These are phyloP conservation scores for Pleuronectes platessa DNA, from an alignment of 2,113 vertebrate genomes.

Conservation along the genomic window DNA sequence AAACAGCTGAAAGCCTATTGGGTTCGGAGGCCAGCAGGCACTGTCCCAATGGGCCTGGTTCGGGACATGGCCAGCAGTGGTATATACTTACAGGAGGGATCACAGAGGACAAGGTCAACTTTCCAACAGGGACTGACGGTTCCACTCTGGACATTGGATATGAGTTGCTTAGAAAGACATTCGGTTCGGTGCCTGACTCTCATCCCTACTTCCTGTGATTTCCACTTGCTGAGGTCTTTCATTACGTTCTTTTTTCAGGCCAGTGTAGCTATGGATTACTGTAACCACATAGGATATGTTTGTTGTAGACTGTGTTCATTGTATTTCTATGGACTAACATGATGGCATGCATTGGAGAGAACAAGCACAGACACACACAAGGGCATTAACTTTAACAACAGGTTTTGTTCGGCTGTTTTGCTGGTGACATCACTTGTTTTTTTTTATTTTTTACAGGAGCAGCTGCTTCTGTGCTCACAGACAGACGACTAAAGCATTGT, in stretches of 20 bases:
- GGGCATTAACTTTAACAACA: conserved; percentile 42
- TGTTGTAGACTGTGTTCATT: conserved; percentile 38
- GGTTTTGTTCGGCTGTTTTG: conserved; percentile 43
- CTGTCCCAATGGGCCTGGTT: background rate
- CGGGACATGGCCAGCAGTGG: background rate
- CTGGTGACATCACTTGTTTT: conserved; percentile 52
- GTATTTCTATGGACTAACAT: conserved; percentile 31
- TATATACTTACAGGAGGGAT: conserved; percentile 15
- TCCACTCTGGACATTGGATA: conserved; percentile 1
- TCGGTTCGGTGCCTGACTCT: conserved; percentile 10
- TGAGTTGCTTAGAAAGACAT: background rate
- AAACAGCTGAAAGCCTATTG: background rate
- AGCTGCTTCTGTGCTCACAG: conserved; percentile 5
- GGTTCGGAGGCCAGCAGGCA: background rate
- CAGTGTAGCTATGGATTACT: conserved; percentile 43
- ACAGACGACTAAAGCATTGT: background rate
- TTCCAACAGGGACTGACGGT: background rate
- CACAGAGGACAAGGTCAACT: conserved; percentile 2
- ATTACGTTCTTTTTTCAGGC: conserved; percentile 49
- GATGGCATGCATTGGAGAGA: conserved; percentile 28
- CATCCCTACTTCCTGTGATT: conserved; percentile 45
- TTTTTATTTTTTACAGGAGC: conserved; percentile 9
- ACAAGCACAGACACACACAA: conserved; percentile 4
- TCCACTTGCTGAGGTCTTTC: conserved; percentile 50
- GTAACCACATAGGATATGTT: conserved; percentile 58